Percentiles rank a stretch among this genome's conserved stretches.
Evolutionary conservation across 1,140 invertebrate species (phyloP).

Genomic region (Drosophila bifasciata): DNA sequence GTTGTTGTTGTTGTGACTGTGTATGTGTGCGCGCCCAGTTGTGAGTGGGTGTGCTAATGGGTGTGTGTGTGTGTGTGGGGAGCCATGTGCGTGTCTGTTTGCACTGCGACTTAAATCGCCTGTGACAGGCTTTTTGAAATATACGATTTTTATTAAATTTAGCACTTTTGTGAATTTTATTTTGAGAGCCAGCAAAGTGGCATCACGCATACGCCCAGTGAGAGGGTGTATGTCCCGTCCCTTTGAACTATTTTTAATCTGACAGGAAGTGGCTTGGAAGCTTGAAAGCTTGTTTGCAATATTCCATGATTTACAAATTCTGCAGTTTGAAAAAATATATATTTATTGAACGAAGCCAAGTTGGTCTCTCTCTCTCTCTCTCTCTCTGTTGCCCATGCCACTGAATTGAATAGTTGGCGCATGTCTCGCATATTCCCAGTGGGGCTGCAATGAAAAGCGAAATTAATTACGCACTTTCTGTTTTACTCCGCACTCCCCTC

Average conservation of each 20-base stretch:
- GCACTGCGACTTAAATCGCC: constrained; percentile 64
- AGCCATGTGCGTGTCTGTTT: constrained; percentile 50
- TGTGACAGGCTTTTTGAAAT: constrained; percentile 66
- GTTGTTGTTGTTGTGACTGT: constrained; percentile 24
- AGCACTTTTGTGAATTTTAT: constrained; percentile 50
- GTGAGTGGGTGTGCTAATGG: constrained; percentile 4
- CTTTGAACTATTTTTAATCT: constrained; percentile 3
- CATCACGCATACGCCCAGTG: constrained; percentile 26
- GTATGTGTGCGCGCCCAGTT: not conserved
- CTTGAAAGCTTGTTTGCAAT: too few species aligned
- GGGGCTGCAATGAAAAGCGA: constrained; percentile 46
- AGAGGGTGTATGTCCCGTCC: not conserved
- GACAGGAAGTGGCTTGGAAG: too few species aligned
- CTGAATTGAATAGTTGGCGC: not conserved
- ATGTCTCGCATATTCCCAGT: constrained; percentile 44
- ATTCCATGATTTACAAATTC: too few species aligned
- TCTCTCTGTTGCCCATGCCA: too few species aligned
- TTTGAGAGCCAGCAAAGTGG: constrained; percentile 22
- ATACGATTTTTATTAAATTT: constrained; percentile 72
- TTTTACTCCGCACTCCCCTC: constrained; percentile 12
- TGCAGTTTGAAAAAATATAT: too few species aligned
- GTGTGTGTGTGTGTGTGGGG: constrained; percentile 17
- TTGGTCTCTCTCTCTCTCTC: too few species aligned
- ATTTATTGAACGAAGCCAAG: too few species aligned
- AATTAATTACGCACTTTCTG: constrained; percentile 73